These are phyloP conservation scores for Todus mexicanus DNA, from an alignment of 2,797 vertebrate species.

Conservation along the genomic window DNA sequence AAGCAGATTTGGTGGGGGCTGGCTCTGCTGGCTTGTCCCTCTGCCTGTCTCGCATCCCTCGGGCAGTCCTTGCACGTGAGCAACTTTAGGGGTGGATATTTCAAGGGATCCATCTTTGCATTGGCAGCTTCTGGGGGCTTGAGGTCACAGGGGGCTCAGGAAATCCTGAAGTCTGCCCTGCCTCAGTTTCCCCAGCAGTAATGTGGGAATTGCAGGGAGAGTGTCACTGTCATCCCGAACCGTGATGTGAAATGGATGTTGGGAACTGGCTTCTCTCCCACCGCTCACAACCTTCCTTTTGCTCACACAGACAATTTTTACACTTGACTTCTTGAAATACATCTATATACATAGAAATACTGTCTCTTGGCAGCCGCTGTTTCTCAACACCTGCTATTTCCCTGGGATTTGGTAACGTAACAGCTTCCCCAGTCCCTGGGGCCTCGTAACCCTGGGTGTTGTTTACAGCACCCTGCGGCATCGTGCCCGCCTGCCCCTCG, in stretches of 20 bases:
- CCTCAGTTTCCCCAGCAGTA: not conserved
- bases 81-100: not conserved
- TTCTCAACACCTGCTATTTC: conserved; percentile 9
- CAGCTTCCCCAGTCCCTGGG: not conserved
- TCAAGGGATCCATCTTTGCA: not conserved
- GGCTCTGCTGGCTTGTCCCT: not conserved
- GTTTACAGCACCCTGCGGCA: fast-evolving
- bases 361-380: not conserved
- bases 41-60: not conserved
- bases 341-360: not conserved
- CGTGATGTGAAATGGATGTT: not conserved
- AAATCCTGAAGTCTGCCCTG: not conserved
- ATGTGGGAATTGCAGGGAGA: fast-evolving
- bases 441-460: not conserved
- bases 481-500: fast-evolving
- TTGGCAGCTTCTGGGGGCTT: not conserved
- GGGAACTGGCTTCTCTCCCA: not conserved
- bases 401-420: not conserved
- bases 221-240: too few species aligned
- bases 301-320: not conserved
- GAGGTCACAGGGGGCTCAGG: not conserved
- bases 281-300: not conserved
- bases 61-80: not conserved
- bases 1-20: not conserved
- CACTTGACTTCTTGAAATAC: conserved; percentile 30